These are phyloP conservation scores for Neoseiulus cucumeris DNA, from an alignment of 1,140 invertebrate species.

Conservation along the genomic window DNA sequence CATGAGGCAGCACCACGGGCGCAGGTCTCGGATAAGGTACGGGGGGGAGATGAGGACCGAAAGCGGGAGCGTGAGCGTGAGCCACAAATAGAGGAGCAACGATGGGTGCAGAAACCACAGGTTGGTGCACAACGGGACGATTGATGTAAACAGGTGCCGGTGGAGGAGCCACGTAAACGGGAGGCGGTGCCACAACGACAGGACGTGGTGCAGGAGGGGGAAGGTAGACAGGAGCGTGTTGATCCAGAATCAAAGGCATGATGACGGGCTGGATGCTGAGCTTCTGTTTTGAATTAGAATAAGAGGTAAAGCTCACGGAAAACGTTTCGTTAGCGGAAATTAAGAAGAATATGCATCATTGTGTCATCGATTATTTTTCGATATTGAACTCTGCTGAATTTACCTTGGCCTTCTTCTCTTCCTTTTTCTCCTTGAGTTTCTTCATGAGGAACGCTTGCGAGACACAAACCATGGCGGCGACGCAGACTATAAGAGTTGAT, in stretches of 20 bases:
- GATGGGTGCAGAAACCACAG: background rate
- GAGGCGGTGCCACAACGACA: background rate
- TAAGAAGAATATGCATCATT: no score
- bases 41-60: background rate
- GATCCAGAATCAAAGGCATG: background rate
- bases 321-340: no score
- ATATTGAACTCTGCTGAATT: no score
- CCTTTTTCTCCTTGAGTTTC: conserved; percentile 2
- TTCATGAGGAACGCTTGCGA: background rate
- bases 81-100: background rate
- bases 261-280: conserved; percentile 7
- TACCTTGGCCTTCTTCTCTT: conserved; percentile 3
- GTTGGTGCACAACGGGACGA: background rate
- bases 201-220: background rate
- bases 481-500: background rate
- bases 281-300: no score
- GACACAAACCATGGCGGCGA: background rate
- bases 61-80: background rate
- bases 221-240: background rate
- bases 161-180: background rate
- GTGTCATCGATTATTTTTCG: no score
- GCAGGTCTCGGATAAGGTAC: background rate
- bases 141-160: background rate
- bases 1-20: background rate
- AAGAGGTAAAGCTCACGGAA: no score